These are phyloP conservation scores for Cryptocephalus primarius DNA, from an alignment of 2,888 invertebrate genomes.

Conservation along the genomic window DNA sequence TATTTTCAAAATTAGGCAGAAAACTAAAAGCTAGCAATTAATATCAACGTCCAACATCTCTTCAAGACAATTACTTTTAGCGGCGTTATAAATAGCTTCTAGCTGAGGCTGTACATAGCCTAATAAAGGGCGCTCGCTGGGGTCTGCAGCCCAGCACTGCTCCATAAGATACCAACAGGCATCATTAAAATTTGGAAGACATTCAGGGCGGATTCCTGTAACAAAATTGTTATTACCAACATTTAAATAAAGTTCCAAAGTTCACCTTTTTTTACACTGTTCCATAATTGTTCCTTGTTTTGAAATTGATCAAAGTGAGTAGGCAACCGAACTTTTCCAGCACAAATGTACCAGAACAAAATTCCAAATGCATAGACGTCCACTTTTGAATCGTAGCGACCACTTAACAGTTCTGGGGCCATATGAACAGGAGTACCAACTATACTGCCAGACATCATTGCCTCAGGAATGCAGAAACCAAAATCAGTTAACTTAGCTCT, in stretches of 20 bases:
- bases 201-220: constrained; percentile 71
- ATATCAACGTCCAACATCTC: no score
- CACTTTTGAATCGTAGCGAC: constrained; percentile 71
- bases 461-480: constrained; percentile 82
- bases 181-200: constrained; percentile 60
- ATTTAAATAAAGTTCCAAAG: neutral
- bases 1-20: no score
- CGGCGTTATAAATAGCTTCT: constrained; percentile 38
- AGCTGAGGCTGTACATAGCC: constrained; percentile 66
- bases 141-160: constrained; percentile 72
- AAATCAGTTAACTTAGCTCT: constrained; percentile 78
- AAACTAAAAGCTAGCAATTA: no score
- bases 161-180: constrained; percentile 79
- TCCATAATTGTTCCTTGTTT: constrained; percentile 81
- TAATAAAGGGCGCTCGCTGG: constrained; percentile 59
- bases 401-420: constrained; percentile 79
- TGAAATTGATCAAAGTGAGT: constrained; percentile 71
- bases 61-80: no score
- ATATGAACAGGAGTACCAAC: constrained; percentile 86
- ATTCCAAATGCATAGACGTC: constrained; percentile 88
- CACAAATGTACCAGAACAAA: constrained; percentile 82
- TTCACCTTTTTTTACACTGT: constrained; percentile 67
- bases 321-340: constrained; percentile 69
- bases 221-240: neutral
- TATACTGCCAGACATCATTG: constrained; percentile 82